Evolutionary conservation across 2,888 invertebrate genomes (phyloP).

Genomic region (Barypeithes pellucidus): DNA sequence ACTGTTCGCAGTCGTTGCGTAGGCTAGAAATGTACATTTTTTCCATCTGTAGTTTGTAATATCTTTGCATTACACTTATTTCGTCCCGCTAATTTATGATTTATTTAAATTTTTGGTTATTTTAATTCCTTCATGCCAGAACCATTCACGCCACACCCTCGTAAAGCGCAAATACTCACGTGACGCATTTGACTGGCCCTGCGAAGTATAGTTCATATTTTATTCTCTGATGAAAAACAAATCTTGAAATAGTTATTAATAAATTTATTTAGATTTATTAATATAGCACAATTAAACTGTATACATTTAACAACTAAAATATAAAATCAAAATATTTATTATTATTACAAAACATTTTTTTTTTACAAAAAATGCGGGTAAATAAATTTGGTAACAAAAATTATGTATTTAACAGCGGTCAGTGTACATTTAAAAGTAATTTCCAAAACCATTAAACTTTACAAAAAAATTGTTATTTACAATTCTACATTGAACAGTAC

Average conservation of each 20-base stretch:
- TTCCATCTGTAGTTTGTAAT: no score
- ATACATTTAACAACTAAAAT: slow-evolving; percentile 36
- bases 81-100: no score
- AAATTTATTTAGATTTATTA: slow-evolving; percentile 41
- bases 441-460: slow-evolving; percentile 34
- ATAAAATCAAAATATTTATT: slow-evolving; percentile 28
- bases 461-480: slow-evolving; percentile 61
- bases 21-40: no score
- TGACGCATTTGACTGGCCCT: no score
- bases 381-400: slow-evolving; percentile 44
- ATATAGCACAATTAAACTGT: slow-evolving; percentile 42
- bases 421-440: slow-evolving; percentile 26
- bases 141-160: no score
- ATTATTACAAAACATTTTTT: slow-evolving; percentile 27
- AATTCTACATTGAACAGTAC: slow-evolving; percentile 58
- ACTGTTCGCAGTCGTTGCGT: no score
- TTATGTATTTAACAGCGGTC: slow-evolving; percentile 33
- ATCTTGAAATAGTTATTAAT: slow-evolving; percentile 44
- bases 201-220: no score
- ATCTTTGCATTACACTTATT: no score
- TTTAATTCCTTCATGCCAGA: no score
- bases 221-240: no score
- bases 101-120: no score
- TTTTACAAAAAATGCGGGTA: slow-evolving; percentile 40
- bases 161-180: no score